Evolutionary conservation across 2,113 vertebrate species (phyloP), one percentile per base, ranked within the genome.

Genomic region (Lophotis ruficrista): DNA sequence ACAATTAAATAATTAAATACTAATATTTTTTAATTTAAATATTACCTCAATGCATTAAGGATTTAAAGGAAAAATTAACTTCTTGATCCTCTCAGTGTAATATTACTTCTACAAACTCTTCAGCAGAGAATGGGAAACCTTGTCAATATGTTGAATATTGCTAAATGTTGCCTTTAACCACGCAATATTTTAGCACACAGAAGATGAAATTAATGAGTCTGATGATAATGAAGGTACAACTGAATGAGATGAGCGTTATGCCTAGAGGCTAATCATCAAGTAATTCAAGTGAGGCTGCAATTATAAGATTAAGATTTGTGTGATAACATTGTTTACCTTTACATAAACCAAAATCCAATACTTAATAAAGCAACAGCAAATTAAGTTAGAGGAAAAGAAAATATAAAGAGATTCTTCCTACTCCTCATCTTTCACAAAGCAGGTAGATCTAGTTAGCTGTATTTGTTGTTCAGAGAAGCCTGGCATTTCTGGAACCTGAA

Each of bases 121-220:
- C 50, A 83, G 56, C 45, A 79, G 83, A 87, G 83, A 30, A 68
- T 31, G 37, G 23, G 51, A 45, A 79, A 24, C 43, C 20, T 73
- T 79, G 38, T 41, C 54, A 79, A 23, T 51, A 43, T 25, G 77
- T 37, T 71, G 69, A 45, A 25, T 76, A 25, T 83, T 91, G 58
- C 41, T 79, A 53, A 65, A 80, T 45, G 38, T 64, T 94, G 88
- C 71, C 64, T 72, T 90, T 75, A 94, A 65, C 68, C 12, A 27
- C 38, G 43, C 30, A 24, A 19, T 1, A 6, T 69, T 87, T 92
- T 88, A 92, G 78, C 61, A 35, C 48, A 47, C 14, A 17, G 60
- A 94, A 30, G 64, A 89, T 88, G 62, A 92, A 95, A 96, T 97
- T 96, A 96, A 96, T 96, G 95, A 92, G 65, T 92, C 68, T 89